Conservation (phyloP, 2,888 invertebrate species). For the Noctua janthina region DNA sequence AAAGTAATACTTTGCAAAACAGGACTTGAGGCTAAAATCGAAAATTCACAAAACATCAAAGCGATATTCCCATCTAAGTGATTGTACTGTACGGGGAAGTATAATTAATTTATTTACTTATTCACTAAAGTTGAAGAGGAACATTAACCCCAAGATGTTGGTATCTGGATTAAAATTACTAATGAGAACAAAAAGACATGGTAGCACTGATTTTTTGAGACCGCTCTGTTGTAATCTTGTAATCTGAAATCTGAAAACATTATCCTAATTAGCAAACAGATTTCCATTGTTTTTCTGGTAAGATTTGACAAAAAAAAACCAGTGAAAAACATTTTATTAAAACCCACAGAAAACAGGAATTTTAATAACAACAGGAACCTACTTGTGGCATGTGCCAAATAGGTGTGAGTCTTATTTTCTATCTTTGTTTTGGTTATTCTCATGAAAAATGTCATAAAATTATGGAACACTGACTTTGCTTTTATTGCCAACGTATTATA, state of each 20-base stretch:
- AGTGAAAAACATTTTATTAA: background rate
- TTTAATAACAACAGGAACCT: background rate
- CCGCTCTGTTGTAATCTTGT: slow-evolving; percentile 86
- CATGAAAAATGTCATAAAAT: background rate
- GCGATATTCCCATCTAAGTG: slow-evolving; percentile 60
- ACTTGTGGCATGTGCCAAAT: background rate
- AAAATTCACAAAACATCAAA: slow-evolving; percentile 64
- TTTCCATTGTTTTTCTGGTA: slow-evolving; percentile 39
- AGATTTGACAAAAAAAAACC: background rate
- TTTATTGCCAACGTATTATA: background rate
- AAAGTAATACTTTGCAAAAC: slow-evolving; percentile 38
- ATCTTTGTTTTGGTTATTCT: background rate
- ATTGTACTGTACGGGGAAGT: slow-evolving; percentile 64
- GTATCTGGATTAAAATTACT: slow-evolving; percentile 75
- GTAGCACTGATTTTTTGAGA: slow-evolving; percentile 74
- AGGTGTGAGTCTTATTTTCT: background rate
- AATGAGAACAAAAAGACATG: slow-evolving; percentile 78
- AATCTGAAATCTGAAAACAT: slow-evolving; percentile 88
- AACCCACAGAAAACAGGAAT: background rate
- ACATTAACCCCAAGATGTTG: slow-evolving; percentile 69
- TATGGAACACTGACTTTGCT: background rate
- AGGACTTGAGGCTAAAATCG: slow-evolving; percentile 34
- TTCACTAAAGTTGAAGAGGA: slow-evolving; percentile 65
- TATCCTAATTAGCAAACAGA: slow-evolving; percentile 74
- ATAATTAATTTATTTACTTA: slow-evolving; percentile 70